These are phyloP conservation scores for Malthinus seriepunctatus DNA, from an alignment of 2,888 invertebrate species.

Conservation along the genomic window DNA sequence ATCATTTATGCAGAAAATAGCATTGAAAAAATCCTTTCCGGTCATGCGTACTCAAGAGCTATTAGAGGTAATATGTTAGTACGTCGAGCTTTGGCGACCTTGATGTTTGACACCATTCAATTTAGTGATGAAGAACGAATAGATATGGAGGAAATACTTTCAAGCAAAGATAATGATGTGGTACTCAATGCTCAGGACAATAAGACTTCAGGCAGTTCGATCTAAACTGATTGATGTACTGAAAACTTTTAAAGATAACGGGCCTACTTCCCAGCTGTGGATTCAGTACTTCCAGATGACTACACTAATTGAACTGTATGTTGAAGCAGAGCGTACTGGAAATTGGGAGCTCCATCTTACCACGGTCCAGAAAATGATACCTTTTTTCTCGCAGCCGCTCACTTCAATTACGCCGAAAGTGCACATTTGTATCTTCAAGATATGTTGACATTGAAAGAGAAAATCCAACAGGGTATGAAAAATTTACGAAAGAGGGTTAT, in stretches of 20 bases:
- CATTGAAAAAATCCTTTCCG: too few species aligned
- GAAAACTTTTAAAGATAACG: conserved; percentile 42
- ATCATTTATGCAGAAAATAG: too few species aligned
- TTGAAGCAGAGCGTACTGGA: not conserved
- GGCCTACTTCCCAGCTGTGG: conserved; percentile 14
- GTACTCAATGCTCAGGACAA: conserved; percentile 1
- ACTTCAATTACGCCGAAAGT: too few species aligned
- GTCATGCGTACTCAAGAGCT: too few species aligned
- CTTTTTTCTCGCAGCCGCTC: too few species aligned
- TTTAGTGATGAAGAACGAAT: conserved; percentile 3
- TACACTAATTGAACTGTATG: not conserved
- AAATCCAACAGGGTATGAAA: not conserved
- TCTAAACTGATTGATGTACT: conserved; percentile 41
- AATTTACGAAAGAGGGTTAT: not conserved
- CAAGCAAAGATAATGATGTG: not conserved
- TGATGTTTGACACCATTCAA: conserved; percentile 8
- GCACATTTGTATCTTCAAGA: too few species aligned
- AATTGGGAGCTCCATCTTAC: not conserved
- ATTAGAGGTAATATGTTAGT: too few species aligned
- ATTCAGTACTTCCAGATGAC: not conserved
- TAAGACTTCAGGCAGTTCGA: not conserved
- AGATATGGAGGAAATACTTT: too few species aligned
- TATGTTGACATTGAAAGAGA: conserved; percentile 36
- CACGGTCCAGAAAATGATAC: not conserved
- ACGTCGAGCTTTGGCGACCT: conserved; percentile 25